These are phyloP conservation scores for Mimumesa dahlbomi DNA, from an alignment of 2,888 invertebrate genomes.

Conservation along the genomic window DNA sequence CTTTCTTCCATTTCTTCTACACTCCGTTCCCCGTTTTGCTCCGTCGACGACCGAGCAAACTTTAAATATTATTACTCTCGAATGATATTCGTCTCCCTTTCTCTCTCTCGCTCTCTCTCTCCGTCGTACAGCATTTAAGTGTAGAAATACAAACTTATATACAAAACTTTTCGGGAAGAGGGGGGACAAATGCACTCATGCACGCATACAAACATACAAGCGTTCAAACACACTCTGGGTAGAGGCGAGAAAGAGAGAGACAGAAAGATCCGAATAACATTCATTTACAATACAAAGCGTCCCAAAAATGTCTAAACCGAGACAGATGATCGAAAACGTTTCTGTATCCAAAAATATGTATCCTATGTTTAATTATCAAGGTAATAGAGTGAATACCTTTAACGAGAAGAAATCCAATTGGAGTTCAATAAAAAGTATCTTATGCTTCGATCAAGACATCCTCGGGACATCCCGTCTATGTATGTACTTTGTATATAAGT, in stretches of 20 bases:
- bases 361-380: no score
- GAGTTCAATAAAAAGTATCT: no score
- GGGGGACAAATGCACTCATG: slow-evolving; percentile 44
- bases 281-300: no score
- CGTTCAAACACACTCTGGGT: slow-evolving; percentile 26
- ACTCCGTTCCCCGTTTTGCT: slow-evolving; percentile 4
- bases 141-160: slow-evolving; percentile 60
- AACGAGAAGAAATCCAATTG: no score
- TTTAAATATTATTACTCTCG: slow-evolving; percentile 52
- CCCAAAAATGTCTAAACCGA: no score
- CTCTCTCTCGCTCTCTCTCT: slow-evolving; percentile 30
- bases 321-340: no score
- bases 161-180: slow-evolving; percentile 46
- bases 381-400: no score
- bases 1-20: slow-evolving; percentile 7
- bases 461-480: no score
- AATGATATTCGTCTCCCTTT: slow-evolving; percentile 14
- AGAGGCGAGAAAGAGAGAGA: slow-evolving; percentile 43
- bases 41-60: slow-evolving; percentile 25
- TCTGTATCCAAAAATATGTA: no score
- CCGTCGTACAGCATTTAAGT: slow-evolving; percentile 39
- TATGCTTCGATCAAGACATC: no score
- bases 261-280: slow-evolving; percentile 33
- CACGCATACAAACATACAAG: slow-evolving; percentile 47
- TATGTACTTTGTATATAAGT: slow-evolving; percentile 28